These are phyloP conservation scores for Atrina japonica DNA, from an alignment of 2,888 invertebrate species.

Conservation along the genomic window DNA sequence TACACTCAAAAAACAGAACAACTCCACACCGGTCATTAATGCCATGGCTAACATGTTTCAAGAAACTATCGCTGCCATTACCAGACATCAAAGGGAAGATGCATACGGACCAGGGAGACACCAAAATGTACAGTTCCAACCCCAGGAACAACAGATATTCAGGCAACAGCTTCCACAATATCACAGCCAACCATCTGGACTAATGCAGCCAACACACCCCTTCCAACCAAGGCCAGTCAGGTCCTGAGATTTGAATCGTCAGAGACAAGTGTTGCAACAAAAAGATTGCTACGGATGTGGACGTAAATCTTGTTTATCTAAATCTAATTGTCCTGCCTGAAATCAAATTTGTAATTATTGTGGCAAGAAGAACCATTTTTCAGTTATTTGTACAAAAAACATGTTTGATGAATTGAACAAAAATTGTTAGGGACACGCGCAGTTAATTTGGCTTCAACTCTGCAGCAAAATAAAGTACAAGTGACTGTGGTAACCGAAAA, in stretches of 20 bases:
- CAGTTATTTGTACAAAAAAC: constrained; percentile 4
- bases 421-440: constrained; percentile 7
- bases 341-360: constrained; percentile 6
- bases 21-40: neutral
- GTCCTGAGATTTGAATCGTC: no score
- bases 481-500: neutral
- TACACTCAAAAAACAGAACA: neutral
- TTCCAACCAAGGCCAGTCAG: no score
- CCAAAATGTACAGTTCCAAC: neutral
- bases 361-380: neutral
- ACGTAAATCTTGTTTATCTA: constrained; percentile 16
- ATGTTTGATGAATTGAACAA: neutral
- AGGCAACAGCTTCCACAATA: neutral
- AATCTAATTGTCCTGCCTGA: constrained; percentile 18
- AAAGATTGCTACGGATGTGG: constrained; percentile 14
- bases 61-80: constrained; percentile 10
- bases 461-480: constrained; percentile 8
- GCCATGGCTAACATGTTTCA: neutral
- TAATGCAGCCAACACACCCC: no score
- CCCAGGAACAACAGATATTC: neutral
- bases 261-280: no score
- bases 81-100: neutral
- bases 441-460: constrained; percentile 12
- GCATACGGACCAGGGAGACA: neutral
- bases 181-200: neutral